Evolutionary conservation across 2,113 vertebrate species (phyloP).

Genomic region (Rissa tridactyla): DNA sequence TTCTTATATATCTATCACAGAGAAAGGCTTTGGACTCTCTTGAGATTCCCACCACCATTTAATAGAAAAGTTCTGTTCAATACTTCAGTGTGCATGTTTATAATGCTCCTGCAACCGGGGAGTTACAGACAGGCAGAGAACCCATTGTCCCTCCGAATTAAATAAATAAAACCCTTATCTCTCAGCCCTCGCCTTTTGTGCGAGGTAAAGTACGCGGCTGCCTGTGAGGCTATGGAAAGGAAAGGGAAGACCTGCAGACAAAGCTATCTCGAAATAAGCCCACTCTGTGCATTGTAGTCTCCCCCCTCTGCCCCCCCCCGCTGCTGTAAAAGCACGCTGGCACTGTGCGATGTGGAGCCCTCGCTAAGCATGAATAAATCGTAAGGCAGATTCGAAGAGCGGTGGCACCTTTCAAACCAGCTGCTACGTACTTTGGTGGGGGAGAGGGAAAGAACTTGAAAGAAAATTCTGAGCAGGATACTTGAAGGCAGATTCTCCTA

Average conservation of each 20-base stretch:
- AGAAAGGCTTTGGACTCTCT: neutral
- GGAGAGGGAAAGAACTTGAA: neutral
- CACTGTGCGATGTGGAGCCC: neutral
- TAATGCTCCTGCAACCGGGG: neutral
- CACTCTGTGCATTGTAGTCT: neutral
- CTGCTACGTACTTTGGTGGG: neutral
- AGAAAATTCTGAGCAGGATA: neutral
- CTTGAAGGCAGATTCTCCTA: neutral
- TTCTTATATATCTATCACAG: neutral
- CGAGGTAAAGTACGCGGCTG: neutral
- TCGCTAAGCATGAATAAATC: neutral
- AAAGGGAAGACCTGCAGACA: neutral
- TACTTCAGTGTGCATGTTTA: neutral
- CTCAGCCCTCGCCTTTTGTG: neutral
- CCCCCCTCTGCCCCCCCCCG: neutral
- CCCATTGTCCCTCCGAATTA: neutral
- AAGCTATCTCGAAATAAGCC: constrained; percentile 29
- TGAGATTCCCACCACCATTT: neutral
- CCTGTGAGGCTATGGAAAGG: neutral
- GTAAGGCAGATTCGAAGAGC: neutral
- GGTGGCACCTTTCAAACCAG: neutral
- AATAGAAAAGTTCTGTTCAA: neutral
- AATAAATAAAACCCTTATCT: constrained; percentile 42
- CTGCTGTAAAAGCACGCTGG: neutral
- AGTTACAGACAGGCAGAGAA: neutral